Evolutionary conservation across 1,140 invertebrate genomes (phyloP).

Genomic region (Melanaphis sacchari): DNA sequence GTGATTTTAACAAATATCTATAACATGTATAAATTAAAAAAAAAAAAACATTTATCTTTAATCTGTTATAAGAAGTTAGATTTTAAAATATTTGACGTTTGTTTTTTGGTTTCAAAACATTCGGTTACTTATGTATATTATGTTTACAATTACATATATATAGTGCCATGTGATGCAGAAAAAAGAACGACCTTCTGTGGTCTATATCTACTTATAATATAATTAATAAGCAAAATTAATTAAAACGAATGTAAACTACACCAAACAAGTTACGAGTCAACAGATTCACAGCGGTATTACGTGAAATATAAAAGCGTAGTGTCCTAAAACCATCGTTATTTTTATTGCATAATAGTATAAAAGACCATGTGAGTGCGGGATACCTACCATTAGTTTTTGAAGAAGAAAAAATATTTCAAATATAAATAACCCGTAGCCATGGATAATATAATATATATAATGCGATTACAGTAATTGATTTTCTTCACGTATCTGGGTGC

Average conservation of each 20-base stretch:
- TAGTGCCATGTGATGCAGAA: neutral
- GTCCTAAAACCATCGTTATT: neutral
- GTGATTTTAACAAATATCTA: too few species aligned
- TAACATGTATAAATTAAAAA: too few species aligned
- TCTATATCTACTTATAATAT: neutral
- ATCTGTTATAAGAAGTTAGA: too few species aligned
- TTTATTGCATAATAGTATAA: neutral
- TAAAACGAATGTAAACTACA: neutral
- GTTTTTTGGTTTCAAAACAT: neutral
- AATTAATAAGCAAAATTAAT: neutral
- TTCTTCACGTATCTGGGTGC: neutral
- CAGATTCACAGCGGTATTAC: neutral
- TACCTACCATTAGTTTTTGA: neutral
- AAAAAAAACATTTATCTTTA: too few species aligned
- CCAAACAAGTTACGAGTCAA: neutral
- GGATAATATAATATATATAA: neutral
- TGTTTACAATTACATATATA: too few species aligned
- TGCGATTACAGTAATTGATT: slow-evolving; percentile 1
- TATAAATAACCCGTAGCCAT: neutral
- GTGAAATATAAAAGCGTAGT: neutral
- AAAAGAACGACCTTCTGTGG: neutral
- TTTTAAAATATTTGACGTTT: neutral
- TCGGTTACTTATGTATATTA: neutral
- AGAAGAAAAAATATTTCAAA: neutral
- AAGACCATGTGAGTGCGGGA: neutral